A percentile compares a stretch with the other conserved stretches of the same genome.
Evolutionary conservation across 2,113 vertebrate genomes (phyloP).

Genomic region (Rhinogobius similis): DNA sequence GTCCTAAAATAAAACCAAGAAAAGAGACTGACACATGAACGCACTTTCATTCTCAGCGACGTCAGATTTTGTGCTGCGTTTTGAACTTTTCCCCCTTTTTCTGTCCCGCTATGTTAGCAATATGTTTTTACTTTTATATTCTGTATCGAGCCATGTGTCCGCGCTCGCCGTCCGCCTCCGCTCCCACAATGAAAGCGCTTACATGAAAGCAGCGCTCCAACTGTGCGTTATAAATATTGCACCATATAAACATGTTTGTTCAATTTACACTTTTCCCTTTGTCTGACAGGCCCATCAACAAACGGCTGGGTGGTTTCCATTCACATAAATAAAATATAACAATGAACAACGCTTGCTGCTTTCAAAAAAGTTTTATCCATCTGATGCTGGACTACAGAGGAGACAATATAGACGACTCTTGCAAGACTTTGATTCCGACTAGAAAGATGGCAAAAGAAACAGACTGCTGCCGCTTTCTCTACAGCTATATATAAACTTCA

Average conservation of each 20-base stretch:
- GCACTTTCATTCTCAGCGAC: constrained; percentile 17
- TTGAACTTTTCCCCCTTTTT: constrained; percentile 7
- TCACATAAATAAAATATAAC: constrained; percentile 69
- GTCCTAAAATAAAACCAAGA: neutral
- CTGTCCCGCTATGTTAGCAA: neutral
- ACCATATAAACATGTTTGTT: constrained; percentile 56
- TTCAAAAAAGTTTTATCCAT: constrained; percentile 32
- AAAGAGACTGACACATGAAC: constrained; percentile 8
- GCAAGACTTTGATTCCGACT: constrained; percentile 55
- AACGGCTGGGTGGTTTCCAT: constrained; percentile 49
- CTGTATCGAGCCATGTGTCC: constrained; percentile 37
- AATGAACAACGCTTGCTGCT: constrained; percentile 29
- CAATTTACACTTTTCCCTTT: constrained; percentile 61
- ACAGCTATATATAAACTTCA: constrained; percentile 64
- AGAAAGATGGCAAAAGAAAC: constrained; percentile 16
- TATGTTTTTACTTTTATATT: neutral
- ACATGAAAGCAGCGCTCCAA: constrained; percentile 50
- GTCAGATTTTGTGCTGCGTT: neutral
- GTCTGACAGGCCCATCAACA: constrained; percentile 64
- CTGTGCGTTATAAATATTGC: constrained; percentile 66
- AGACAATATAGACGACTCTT: constrained; percentile 42
- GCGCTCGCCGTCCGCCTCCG: neutral
- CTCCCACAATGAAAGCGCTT: constrained; percentile 24
- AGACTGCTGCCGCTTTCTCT: constrained; percentile 14
- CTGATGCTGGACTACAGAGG: constrained; percentile 48